Conservation (phyloP, 2,797 vertebrate species). For the Anableps anableps region DNA sequence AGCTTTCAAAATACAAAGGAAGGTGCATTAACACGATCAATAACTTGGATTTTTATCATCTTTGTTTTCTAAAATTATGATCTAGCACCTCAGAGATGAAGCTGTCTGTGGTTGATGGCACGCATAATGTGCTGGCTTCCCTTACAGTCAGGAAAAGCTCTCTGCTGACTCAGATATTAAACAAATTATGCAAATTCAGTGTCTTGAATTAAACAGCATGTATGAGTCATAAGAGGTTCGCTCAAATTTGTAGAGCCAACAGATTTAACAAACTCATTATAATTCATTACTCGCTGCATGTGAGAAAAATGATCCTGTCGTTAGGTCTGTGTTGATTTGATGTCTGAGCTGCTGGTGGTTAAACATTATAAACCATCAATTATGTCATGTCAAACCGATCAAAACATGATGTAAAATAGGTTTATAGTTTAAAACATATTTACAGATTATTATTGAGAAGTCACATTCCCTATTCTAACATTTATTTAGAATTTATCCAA, state of each 20-base stretch:
- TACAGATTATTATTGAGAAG: conserved; percentile 4
- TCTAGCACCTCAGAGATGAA: conserved; percentile 6
- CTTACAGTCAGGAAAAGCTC: conserved; percentile 19
- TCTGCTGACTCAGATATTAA: conserved; percentile 55
- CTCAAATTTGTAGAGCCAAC: conserved; percentile 49
- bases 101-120: background rate
- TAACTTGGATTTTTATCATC: conserved; percentile 9
- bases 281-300: conserved; percentile 25
- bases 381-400: conserved; percentile 1
- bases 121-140: conserved; percentile 7
- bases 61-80: conserved; percentile 15
- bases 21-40: background rate
- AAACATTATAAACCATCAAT: conserved; percentile 11
- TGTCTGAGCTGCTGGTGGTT: conserved; percentile 4
- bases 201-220: conserved; percentile 38
- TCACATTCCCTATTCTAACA: conserved; percentile 11
- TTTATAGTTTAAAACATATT: conserved; percentile 1
- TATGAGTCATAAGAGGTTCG: conserved; percentile 44
- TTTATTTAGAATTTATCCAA: background rate
- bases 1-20: background rate
- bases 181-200: conserved; percentile 51
- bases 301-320: conserved; percentile 27
- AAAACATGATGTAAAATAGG: background rate
- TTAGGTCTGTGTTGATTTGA: background rate
- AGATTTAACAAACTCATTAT: conserved; percentile 38